phyloP scores from a whole-genome alignment of 2,888 invertebrate species.

The Sipha maydis region DNA sequence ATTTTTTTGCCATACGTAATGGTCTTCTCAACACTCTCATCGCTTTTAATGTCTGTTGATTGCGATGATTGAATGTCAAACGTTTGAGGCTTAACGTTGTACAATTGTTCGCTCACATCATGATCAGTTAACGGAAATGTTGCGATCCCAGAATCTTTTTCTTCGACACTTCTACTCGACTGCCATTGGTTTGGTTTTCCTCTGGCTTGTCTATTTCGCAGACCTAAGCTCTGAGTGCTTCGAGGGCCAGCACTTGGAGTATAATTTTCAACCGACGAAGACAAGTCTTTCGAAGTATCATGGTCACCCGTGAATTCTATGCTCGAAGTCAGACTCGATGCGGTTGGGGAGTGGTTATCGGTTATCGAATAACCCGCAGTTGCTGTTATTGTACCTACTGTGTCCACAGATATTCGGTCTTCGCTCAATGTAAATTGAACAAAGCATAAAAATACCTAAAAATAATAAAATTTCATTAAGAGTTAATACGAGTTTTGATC shows the following conservation, averaged over 20 bases:
- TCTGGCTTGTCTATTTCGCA: conserved; percentile 42
- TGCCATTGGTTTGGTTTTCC: conserved; percentile 27
- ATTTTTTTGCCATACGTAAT: conserved; percentile 45
- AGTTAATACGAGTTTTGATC: neutral
- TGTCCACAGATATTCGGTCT: conserved; percentile 54
- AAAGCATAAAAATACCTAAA: conserved; percentile 38
- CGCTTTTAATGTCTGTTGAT: conserved; percentile 1
- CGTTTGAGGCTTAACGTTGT: conserved; percentile 45
- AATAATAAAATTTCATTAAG: neutral
- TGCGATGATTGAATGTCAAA: conserved; percentile 19
- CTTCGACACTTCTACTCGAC: conserved; percentile 34
- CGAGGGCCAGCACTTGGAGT: neutral
- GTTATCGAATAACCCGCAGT: conserved; percentile 51
- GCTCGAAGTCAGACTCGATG: conserved; percentile 2
- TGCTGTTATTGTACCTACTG: conserved; percentile 48
- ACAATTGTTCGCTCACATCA: conserved; percentile 30
- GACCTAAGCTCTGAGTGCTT: conserved; percentile 17
- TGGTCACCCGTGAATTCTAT: conserved; percentile 15
- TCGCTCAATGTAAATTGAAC: conserved; percentile 13
- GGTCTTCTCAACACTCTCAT: conserved; percentile 22
- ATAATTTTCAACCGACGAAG: conserved; percentile 16
- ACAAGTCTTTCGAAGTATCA: conserved; percentile 1
- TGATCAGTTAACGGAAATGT: conserved; percentile 23
- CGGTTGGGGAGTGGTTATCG: conserved; percentile 23
- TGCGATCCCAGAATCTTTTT: conserved; percentile 6